A percentile compares a stretch with the other conserved stretches of the same genome.
phyloP scores from a whole-genome alignment of 2,113 vertebrate species.

The human (Homo sapiens) region GRCh38 chr18:3755501-3756000 shows the following conservation, averaged over 20 bases:
- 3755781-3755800: not conserved
- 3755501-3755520: not conserved
- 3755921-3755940: not conserved
- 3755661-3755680: not conserved
- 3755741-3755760: not conserved
- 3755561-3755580: not conserved
- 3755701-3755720: not conserved
- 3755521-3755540: not conserved
- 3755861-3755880: not conserved
- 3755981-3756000: not conserved
- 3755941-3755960: not conserved
- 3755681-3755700: not conserved
- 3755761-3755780: not conserved
- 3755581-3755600: not conserved
- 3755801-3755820: not conserved
- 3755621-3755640: not conserved
- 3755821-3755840: not conserved
- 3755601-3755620: not conserved
- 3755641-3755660: not conserved
- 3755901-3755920: not conserved
- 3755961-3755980: not conserved
- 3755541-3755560: not conserved
- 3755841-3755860: not conserved
- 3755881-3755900: not conserved
- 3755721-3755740: not conserved